A percentile compares a stretch with the other conserved stretches of the same genome.
Conservation (phyloP, 2,888 invertebrate genomes). For the Saturnia japonica region DNA sequence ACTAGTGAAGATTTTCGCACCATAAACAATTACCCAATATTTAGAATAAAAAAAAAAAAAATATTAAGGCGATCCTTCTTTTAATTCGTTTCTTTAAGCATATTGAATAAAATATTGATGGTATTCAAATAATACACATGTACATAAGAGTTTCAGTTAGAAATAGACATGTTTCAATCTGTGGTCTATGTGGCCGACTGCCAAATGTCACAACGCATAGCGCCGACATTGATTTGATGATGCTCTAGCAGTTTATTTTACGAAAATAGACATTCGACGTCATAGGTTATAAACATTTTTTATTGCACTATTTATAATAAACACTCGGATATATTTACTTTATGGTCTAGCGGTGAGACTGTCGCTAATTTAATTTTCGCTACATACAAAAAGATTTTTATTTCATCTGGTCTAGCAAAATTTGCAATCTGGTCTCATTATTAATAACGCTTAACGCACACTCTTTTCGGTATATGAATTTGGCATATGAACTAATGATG, state of each 20-base stretch:
- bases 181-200: slow-evolving; percentile 31
- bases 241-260: slow-evolving; percentile 17
- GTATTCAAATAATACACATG: slow-evolving; percentile 17
- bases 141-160: slow-evolving; percentile 23
- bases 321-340: slow-evolving; percentile 2
- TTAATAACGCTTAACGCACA: neutral
- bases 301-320: slow-evolving; percentile 5
- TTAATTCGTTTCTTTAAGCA: neutral
- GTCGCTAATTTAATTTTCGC: slow-evolving; percentile 5
- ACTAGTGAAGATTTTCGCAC: too few relatives aligned
- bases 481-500: too few relatives aligned
- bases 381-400: neutral
- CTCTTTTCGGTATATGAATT: neutral
- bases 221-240: slow-evolving; percentile 18
- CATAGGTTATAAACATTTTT: slow-evolving; percentile 2
- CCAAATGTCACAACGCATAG: slow-evolving; percentile 38
- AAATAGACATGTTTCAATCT: slow-evolving; percentile 38
- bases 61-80: neutral
- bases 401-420: neutral
- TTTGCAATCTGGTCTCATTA: neutral
- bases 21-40: too few relatives aligned
- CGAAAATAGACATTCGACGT: slow-evolving; percentile 18
- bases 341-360: slow-evolving; percentile 1
- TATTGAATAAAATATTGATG: neutral
- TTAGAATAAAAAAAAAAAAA: neutral